A percentile compares a stretch with the other conserved stretches of the same genome.
phyloP scores from a whole-genome alignment of 2,113 vertebrate genomes.

The Strix uralensis region DNA sequence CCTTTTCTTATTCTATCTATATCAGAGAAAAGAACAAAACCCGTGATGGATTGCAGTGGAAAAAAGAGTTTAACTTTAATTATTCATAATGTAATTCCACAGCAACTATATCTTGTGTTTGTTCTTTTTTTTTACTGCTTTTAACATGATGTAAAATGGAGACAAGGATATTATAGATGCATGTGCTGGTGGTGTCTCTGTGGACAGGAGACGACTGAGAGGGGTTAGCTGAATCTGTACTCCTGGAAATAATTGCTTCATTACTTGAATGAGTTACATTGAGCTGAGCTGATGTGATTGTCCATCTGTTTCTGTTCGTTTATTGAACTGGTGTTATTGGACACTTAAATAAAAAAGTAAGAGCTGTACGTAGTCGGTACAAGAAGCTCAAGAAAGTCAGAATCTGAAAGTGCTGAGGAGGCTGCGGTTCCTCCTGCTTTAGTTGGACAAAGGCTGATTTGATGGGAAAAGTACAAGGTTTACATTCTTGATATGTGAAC shows the following conservation, averaged over 20 bases:
- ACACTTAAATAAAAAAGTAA: conserved; percentile 38
- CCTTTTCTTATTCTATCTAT: background rate
- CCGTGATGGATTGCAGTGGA: background rate
- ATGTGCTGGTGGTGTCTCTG: background rate
- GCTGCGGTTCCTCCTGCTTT: background rate
- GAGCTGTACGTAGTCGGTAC: accelerated
- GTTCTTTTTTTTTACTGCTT: conserved; percentile 43
- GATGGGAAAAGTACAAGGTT: background rate
- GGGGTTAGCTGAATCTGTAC: conserved; percentile 14
- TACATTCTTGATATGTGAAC: background rate
- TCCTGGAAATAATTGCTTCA: conserved; percentile 67
- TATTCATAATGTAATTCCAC: conserved; percentile 64
- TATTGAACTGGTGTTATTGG: conserved; percentile 48
- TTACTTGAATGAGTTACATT: conserved; percentile 56
- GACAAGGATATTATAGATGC: background rate
- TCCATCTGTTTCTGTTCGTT: conserved; percentile 63
- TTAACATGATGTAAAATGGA: conserved; percentile 49
- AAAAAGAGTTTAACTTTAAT: conserved; percentile 42
- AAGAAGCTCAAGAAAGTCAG: background rate
- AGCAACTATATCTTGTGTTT: conserved; percentile 18
- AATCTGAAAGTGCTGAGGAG: background rate
- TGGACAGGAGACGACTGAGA: background rate
- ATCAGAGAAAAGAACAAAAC: conserved; percentile 22
- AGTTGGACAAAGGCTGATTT: background rate
- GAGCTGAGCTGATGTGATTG: conserved; percentile 30